These are phyloP conservation scores for Eilema caniola DNA, from an alignment of 2,888 invertebrate genomes.

Conservation along the genomic window DNA sequence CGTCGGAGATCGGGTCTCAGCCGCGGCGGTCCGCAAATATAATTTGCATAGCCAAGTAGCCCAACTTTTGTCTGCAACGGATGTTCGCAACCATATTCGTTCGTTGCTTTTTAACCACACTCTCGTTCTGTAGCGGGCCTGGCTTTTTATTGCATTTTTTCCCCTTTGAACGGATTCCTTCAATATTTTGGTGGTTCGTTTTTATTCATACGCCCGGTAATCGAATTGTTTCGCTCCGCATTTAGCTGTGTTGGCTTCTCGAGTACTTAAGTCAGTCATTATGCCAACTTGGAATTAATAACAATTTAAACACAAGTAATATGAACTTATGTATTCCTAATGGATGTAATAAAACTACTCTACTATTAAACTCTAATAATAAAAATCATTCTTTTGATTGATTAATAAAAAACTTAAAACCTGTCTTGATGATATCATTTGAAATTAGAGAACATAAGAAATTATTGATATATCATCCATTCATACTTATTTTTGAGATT, in stretches of 20 bases:
- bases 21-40: slow-evolving; percentile 86
- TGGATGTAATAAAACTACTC: not conserved
- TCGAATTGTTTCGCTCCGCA: slow-evolving; percentile 84
- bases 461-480: slow-evolving; percentile 60
- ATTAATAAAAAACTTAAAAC: slow-evolving; percentile 18
- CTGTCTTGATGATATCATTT: slow-evolving; percentile 30
- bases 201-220: slow-evolving; percentile 84
- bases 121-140: slow-evolving; percentile 80
- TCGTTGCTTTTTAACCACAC: slow-evolving; percentile 86
- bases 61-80: slow-evolving; percentile 85
- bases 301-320: not conserved
- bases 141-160: slow-evolving; percentile 85
- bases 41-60: slow-evolving; percentile 88
- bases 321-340: not conserved
- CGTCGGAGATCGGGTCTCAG: slow-evolving; percentile 83
- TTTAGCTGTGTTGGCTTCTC: slow-evolving; percentile 72
- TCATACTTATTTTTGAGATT: slow-evolving; percentile 59
- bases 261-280: slow-evolving; percentile 51
- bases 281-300: not conserved
- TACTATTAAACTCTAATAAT: not conserved
- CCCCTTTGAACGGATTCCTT: slow-evolving; percentile 86
- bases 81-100: slow-evolving; percentile 86
- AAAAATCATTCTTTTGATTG: not conserved
- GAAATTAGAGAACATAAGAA: slow-evolving; percentile 63
- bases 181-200: slow-evolving; percentile 85